A percentile compares a stretch with the other conserved stretches of the same genome.
Conservation (phyloP, 2,888 invertebrate species). For the Camptogramma bilineatum region DNA sequence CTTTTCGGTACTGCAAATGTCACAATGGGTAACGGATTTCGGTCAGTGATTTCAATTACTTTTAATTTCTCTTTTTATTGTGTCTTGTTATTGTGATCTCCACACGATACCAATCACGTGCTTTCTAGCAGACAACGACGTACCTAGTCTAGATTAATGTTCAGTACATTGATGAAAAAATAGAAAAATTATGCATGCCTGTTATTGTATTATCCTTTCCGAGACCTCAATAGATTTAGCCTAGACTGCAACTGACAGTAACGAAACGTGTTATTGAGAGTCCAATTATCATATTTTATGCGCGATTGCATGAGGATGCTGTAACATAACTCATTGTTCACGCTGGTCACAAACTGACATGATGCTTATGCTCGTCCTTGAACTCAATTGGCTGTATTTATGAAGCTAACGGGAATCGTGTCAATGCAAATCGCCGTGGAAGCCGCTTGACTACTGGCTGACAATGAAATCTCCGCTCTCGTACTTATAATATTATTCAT, state of each 20-base stretch:
- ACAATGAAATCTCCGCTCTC: conserved; percentile 49
- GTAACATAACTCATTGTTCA: conserved; percentile 81
- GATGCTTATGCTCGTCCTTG: conserved; percentile 81
- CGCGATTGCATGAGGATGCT: conserved; percentile 79
- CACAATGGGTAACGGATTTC: conserved; percentile 75
- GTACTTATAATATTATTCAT: conserved; percentile 31
- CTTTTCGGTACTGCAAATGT: conserved; percentile 73
- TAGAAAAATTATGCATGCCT: not conserved
- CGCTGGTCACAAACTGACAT: conserved; percentile 78
- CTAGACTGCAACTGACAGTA: conserved; percentile 49
- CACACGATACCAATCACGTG: not conserved
- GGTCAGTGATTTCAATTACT: conserved; percentile 63
- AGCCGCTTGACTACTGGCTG: conserved; percentile 63
- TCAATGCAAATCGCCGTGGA: conserved; percentile 78
- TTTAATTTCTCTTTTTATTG: conserved; percentile 64
- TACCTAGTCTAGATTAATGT: not conserved
- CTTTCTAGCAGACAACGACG: not conserved
- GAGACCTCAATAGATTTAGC: conserved; percentile 34
- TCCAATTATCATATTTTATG: conserved; percentile 82
- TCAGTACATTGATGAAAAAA: not conserved
- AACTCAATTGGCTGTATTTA: conserved; percentile 82
- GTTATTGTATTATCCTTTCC: not conserved
- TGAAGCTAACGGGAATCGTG: conserved; percentile 81
- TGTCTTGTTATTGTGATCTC: conserved; percentile 24
- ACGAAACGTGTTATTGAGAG: conserved; percentile 65